A percentile compares a stretch with the other conserved stretches of the same genome.
Conservation (phyloP, 53 echinoderm and acorn worm genomes). For the Echinarachnius parma region DNA sequence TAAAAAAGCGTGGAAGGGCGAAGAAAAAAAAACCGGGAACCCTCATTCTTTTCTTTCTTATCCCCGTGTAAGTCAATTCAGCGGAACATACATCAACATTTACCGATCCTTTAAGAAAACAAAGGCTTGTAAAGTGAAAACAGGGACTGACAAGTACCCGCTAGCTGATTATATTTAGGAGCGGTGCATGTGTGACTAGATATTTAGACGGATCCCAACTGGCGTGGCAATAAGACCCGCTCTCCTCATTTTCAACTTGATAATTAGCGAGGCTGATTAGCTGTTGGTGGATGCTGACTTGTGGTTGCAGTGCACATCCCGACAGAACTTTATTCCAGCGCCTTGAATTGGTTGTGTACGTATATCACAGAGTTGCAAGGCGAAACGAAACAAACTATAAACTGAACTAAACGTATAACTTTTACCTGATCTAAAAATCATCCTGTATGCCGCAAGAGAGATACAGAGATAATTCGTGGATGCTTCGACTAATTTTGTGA, state of each 20-base stretch:
- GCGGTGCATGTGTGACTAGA: slow-evolving; percentile 42
- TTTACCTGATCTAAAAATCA: too few relatives aligned
- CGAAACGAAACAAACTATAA: too few relatives aligned
- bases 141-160: slow-evolving; percentile 66
- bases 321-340: neutral
- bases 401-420: too few relatives aligned
- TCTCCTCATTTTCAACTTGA: slow-evolving; percentile 4
- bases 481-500: too few relatives aligned
- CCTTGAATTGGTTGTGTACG: neutral
- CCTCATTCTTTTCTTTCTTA: slow-evolving; percentile 1
- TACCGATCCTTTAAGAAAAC: slow-evolving; percentile 97
- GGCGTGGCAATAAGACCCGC: neutral
- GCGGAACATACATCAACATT: slow-evolving; percentile 99
- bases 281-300: too few relatives aligned
- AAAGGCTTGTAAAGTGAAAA: slow-evolving; percentile 65
- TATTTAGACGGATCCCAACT: slow-evolving; percentile 28
- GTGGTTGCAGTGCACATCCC: neutral
- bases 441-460: too few relatives aligned
- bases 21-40: too few relatives aligned
- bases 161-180: slow-evolving; percentile 54
- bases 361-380: neutral
- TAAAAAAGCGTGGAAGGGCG: too few relatives aligned
- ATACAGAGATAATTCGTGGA: too few relatives aligned
- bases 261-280: too few relatives aligned
- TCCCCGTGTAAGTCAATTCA: slow-evolving; percentile 75